These are phyloP conservation scores for Oriolus oriolus DNA, from an alignment of 2,113 vertebrate species.

Conservation along the genomic window DNA sequence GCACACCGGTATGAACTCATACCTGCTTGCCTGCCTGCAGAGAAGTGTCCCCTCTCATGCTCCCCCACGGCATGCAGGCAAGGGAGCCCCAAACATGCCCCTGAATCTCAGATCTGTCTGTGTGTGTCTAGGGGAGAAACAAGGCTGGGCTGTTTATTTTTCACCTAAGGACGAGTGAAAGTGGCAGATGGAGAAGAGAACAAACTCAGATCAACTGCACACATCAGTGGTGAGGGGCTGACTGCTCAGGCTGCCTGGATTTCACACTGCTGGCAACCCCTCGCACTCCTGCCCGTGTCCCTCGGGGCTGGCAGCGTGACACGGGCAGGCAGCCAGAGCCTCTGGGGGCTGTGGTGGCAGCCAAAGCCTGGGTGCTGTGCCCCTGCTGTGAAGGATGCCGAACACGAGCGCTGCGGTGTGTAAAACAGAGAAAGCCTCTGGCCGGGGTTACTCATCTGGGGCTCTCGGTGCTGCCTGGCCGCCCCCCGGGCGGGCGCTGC, in stretches of 20 bases:
- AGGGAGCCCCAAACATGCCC: background rate
- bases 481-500: background rate
- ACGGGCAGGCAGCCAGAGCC: background rate
- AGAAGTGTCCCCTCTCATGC: background rate
- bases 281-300: fast-evolving
- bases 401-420: background rate
- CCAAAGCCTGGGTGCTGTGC: background rate
- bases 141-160: background rate
- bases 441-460: background rate
- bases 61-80: background rate
- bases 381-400: fast-evolving
- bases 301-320: background rate
- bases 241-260: background rate
- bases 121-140: background rate
- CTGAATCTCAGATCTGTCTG: fast-evolving
- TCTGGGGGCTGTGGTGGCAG: background rate
- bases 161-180: background rate
- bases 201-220: background rate
- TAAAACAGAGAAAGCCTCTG: background rate
- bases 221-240: background rate
- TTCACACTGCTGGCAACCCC: fast-evolving
- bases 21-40: background rate
- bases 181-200: background rate
- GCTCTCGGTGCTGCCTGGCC: background rate
- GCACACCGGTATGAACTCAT: background rate